Conservation (phyloP, 2,888 invertebrate species). For the Dolichopus griseipennis region DNA sequence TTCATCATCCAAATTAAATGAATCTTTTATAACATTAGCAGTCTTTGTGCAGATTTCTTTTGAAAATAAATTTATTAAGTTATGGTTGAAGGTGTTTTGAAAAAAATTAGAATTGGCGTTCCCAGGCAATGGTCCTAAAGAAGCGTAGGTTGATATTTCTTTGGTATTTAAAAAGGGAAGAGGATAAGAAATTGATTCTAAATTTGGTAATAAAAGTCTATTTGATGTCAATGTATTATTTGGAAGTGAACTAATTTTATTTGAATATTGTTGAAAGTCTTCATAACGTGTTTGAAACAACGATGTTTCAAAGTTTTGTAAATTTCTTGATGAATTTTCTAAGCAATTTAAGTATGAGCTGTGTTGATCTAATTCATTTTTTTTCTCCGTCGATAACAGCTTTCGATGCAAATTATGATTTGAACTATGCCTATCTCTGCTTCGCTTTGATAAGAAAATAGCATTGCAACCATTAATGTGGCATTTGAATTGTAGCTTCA, state of each 20-base stretch:
- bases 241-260: background rate
- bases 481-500: slow-evolving; percentile 92
- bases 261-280: background rate
- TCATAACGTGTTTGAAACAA: background rate
- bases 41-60: background rate
- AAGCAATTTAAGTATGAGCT: no score
- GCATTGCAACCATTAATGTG: slow-evolving; percentile 91
- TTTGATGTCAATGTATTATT: background rate
- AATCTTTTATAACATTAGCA: background rate
- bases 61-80: background rate
- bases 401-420: slow-evolving; percentile 88
- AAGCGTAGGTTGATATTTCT: background rate
- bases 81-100: background rate
- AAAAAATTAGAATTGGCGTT: background rate
- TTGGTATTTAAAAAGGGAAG: background rate
- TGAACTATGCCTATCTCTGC: slow-evolving; percentile 84
- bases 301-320: background rate
- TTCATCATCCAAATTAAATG: background rate
- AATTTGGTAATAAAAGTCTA: background rate
- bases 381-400: slow-evolving; percentile 56
- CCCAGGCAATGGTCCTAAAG: background rate
- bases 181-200: background rate
- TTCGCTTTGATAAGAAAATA: slow-evolving; percentile 86
- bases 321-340: no score
- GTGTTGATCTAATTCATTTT: background rate